Base-by-base conservation (phyloP, 2,113 vertebrate species). In the Formicarius rufipectus region DNA sequence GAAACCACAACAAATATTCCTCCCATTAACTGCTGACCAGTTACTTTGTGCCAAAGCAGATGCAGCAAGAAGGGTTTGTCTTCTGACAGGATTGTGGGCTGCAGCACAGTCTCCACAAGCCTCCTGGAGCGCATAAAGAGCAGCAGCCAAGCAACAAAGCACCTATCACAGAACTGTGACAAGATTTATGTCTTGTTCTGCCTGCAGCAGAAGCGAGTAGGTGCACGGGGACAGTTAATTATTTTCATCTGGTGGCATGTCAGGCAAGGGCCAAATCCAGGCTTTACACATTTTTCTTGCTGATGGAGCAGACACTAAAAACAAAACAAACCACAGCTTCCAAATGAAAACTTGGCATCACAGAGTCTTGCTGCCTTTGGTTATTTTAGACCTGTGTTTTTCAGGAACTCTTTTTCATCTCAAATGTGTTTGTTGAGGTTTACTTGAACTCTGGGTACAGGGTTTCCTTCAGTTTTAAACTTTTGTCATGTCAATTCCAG, bases 351-450 rank as follows among this genome's bases (percentile, higher is more conserved):
- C 53, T 10, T 58, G 37, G 76, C 82, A 91, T 28, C 50, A 82
- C 15, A 45, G 14, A 59, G 15, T 64, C 74, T 14, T 49, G 30
- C 50, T 66, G 78, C 53, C 67, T 84, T 76, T 64, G 42, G 68
- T 60, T 93, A 76, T 78, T 90, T 84, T 37, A 84, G 42, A 67
- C 73, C 22, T 58, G n/a, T 27, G 69, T 79, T 66, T 95, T 90
- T 90, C 67, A 81, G 50, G 37, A 92, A 80, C 4, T 35, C 10
- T 16, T 78, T 85, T 85, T 90, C 63, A 91, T 59, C 74, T 87
- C 56, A 91, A 5, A 64, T 13, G 30, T 30, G 66, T 77, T 84
- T 84, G 37, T 33, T 2, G 11, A 33, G 52, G 21, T 79, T 95
- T 93, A 80, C 33, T 77, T 74, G 8, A 45, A 69, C 45, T 58